These are phyloP conservation scores for Crocidura indochinensis DNA, from an alignment of 2,797 vertebrate genomes.

Conservation along the genomic window DNA sequence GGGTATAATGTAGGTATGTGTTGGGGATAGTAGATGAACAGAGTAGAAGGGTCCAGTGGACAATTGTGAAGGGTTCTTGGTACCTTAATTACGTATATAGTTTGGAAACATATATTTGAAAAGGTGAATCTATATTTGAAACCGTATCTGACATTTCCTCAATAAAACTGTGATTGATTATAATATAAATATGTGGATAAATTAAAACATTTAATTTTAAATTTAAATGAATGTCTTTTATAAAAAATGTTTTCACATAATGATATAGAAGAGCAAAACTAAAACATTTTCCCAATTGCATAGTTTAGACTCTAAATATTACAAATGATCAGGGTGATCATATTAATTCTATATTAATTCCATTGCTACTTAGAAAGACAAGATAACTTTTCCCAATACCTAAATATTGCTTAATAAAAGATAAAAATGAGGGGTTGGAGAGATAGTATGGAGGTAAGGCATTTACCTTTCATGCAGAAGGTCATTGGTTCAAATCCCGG, in stretches of 20 bases:
- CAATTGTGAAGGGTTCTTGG: not conserved
- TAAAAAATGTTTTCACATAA: conserved; percentile 21
- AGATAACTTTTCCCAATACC: conserved; percentile 86
- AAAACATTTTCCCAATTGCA: conserved; percentile 31
- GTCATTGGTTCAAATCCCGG: no score
- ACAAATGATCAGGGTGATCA: conserved; percentile 83
- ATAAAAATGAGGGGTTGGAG: no score
- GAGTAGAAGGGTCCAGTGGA: not conserved
- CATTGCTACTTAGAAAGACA: conserved; percentile 86
- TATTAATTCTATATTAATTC: conserved; percentile 85
- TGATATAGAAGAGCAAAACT: not conserved
- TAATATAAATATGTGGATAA: no score
- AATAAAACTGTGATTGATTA: not conserved
- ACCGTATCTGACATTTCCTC: not conserved
- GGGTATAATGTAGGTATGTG: not conserved
- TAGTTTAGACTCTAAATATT: conserved; percentile 81
- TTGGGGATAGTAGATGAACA: not conserved
- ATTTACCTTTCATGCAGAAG: no score
- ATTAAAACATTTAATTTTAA: not conserved
- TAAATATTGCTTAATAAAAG: conserved; percentile 86
- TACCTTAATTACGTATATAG: not conserved
- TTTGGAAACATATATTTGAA: not conserved
- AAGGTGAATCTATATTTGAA: not conserved
- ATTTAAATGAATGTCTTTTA: not conserved
- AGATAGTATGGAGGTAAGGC: no score